Evolutionary conservation across 1,140 invertebrate genomes (phyloP).

Genomic region (Meloidogyne exigua): DNA sequence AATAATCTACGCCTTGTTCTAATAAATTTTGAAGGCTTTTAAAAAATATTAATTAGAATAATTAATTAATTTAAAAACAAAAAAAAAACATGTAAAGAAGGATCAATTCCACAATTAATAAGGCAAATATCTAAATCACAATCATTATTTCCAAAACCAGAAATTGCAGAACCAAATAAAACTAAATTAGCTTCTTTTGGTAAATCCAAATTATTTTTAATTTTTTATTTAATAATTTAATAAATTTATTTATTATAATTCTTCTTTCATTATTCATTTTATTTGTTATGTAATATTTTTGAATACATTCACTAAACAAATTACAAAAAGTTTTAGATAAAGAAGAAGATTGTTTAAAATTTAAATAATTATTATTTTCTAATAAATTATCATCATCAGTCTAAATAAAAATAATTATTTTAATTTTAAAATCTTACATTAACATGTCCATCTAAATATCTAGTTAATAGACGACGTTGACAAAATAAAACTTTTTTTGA

Average conservation of each 20-base stretch:
- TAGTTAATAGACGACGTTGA: not conserved
- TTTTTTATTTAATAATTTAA: slow-evolving; percentile 6
- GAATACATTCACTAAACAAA: not conserved
- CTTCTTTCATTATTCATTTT: not conserved
- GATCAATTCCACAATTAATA: slow-evolving; percentile 8
- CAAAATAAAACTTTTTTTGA: not conserved
- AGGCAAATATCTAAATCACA: slow-evolving; percentile 33
- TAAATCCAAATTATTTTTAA: slow-evolving; percentile 2
- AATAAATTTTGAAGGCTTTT: not conserved
- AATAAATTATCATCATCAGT: too few relatives aligned
- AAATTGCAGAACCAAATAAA: slow-evolving; percentile 28
- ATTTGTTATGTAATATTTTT: not conserved
- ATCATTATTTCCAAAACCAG: slow-evolving; percentile 27
- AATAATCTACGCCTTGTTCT: not conserved
- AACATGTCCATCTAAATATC: not conserved
- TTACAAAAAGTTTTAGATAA: not conserved
- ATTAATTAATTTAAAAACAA: too few relatives aligned
- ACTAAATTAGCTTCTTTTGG: not conserved
- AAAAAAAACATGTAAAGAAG: not conserved
- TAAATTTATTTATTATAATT: not conserved
- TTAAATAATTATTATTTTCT: not conserved
- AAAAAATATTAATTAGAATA: not conserved
- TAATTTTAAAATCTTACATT: not conserved
- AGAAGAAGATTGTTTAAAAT: not conserved
- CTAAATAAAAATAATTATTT: too few relatives aligned